phyloP scores from a whole-genome alignment of 2,888 invertebrate genomes.

The Caenorhabditis sp. region DNA sequence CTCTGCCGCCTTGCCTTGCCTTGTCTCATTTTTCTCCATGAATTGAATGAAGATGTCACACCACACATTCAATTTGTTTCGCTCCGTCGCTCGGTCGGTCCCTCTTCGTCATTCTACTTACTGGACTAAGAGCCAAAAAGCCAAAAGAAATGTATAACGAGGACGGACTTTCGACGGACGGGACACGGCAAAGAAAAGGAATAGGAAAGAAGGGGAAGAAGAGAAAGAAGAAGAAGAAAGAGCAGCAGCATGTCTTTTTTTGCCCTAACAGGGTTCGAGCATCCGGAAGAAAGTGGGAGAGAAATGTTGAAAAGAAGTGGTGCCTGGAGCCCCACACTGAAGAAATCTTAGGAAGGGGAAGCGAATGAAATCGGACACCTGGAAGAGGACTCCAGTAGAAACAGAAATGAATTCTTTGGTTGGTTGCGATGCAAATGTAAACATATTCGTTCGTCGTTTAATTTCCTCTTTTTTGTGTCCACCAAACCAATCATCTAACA shows the following conservation, averaged over 20 bases:
- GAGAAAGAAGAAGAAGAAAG: not conserved
- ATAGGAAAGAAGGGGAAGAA: not conserved
- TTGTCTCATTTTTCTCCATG: slow-evolving; percentile 1
- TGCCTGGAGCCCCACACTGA: too few species aligned
- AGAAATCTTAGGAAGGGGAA: not conserved
- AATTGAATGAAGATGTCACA: slow-evolving; percentile 54
- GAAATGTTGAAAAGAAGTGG: slow-evolving; percentile 20
- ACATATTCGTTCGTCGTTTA: slow-evolving; percentile 20
- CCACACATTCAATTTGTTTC: slow-evolving; percentile 58
- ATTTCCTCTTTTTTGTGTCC: not conserved
- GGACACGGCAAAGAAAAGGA: not conserved
- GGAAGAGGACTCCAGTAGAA: slow-evolving; percentile 7
- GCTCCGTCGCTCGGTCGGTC: slow-evolving; percentile 21
- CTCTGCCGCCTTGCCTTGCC: not conserved
- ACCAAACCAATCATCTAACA: not conserved
- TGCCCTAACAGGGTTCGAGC: not conserved
- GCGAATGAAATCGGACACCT: slow-evolving; percentile 51
- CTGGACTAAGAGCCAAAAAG: not conserved
- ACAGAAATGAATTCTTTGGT: not conserved
- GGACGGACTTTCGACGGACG: slow-evolving; percentile 6
- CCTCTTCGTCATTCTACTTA: slow-evolving; percentile 21
- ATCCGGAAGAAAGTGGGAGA: slow-evolving; percentile 15
- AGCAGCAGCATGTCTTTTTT: not conserved
- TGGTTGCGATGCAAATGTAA: slow-evolving; percentile 36
- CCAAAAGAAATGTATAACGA: slow-evolving; percentile 12